These are phyloP conservation scores for Hypena proboscidalis DNA, from an alignment of 2,888 invertebrate species.

Conservation along the genomic window DNA sequence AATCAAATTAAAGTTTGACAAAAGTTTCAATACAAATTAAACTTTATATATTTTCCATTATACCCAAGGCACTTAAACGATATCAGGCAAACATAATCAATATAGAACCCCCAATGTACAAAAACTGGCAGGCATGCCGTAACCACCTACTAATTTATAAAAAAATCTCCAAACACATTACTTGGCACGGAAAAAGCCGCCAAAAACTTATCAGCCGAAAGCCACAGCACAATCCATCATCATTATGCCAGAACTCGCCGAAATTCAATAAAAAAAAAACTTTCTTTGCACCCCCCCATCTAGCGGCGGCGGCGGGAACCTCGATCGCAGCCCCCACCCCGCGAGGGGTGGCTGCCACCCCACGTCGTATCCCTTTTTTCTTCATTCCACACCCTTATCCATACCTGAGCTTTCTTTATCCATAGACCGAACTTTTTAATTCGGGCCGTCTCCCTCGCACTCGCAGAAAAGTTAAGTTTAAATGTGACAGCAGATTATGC, in stretches of 20 bases:
- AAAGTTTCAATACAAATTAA: too few relatives aligned
- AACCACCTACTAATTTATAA: slow-evolving; percentile 69
- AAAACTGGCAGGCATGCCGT: slow-evolving; percentile 55
- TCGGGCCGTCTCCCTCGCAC: slow-evolving; percentile 67
- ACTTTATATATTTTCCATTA: too few relatives aligned
- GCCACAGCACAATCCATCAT: slow-evolving; percentile 83
- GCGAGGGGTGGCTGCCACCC: slow-evolving; percentile 70
- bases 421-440: slow-evolving; percentile 78
- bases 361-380: slow-evolving; percentile 82
- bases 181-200: slow-evolving; percentile 66
- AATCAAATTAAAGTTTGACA: too few relatives aligned
- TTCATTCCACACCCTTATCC: slow-evolving; percentile 83
- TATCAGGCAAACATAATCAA: background rate
- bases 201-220: slow-evolving; percentile 79
- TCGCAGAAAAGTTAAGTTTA: slow-evolving; percentile 13
- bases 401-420: slow-evolving; percentile 85
- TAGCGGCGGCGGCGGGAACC: slow-evolving; percentile 73
- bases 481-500: slow-evolving; percentile 45
- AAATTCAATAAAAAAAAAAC: slow-evolving; percentile 83
- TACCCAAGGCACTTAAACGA: background rate
- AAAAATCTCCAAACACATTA: slow-evolving; percentile 76
- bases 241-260: slow-evolving; percentile 81
- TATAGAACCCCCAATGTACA: slow-evolving; percentile 23
- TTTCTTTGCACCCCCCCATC: slow-evolving; percentile 76
- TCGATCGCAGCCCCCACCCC: slow-evolving; percentile 56